These are phyloP conservation scores for Drosophila neonasuta DNA, from an alignment of 2,888 invertebrate genomes.

Conservation along the genomic window DNA sequence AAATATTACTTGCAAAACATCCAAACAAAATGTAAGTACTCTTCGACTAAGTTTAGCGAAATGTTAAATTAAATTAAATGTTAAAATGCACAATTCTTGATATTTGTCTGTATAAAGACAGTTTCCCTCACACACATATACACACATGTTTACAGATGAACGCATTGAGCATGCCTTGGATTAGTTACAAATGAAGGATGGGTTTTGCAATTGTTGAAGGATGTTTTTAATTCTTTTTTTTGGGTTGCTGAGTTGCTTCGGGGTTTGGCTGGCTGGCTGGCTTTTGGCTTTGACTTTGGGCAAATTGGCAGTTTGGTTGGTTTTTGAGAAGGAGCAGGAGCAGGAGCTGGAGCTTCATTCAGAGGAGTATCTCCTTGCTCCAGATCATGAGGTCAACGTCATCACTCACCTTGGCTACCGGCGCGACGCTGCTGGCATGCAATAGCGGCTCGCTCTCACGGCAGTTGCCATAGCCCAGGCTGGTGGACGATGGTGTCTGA, in stretches of 20 bases:
- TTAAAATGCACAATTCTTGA: no score
- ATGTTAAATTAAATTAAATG: no score
- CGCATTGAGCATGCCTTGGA: conserved; percentile 20
- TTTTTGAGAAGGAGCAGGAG: background rate
- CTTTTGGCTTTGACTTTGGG: background rate
- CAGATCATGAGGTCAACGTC: conserved; percentile 68
- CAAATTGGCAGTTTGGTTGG: background rate
- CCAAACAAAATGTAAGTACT: no score
- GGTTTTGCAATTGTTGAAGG: conserved; percentile 6
- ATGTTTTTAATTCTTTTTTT: background rate
- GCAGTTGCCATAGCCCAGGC: conserved; percentile 80
- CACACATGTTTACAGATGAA: background rate
- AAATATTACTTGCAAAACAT: no score
- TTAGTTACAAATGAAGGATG: conserved; percentile 43
- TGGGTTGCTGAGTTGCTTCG: background rate
- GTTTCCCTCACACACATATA: background rate
- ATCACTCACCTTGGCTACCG: conserved; percentile 82
- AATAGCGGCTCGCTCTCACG: conserved; percentile 82
- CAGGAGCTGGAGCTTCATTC: conserved; percentile 26
- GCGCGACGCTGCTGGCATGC: conserved; percentile 80
- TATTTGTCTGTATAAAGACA: no score
- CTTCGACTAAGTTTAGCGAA: no score
- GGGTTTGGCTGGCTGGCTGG: background rate
- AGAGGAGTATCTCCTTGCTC: conserved; percentile 76
- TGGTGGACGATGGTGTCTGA: conserved; percentile 66